These are phyloP conservation scores for Triops cancriformis DNA, from an alignment of 1,140 invertebrate genomes.

Conservation along the genomic window DNA sequence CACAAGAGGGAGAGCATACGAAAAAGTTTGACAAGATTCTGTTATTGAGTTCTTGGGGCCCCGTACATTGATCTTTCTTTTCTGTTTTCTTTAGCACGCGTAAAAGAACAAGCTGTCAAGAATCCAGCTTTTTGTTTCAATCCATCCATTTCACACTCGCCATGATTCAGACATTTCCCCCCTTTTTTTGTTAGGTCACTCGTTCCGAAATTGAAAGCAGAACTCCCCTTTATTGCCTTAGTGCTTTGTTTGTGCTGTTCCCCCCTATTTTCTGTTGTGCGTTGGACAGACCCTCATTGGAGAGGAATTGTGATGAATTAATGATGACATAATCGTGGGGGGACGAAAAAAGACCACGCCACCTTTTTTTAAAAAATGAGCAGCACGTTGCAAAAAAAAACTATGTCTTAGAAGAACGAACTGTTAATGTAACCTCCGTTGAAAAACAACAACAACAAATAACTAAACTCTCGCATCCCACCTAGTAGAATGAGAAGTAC, in stretches of 20 bases:
- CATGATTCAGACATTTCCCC: neutral
- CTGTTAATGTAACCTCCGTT: neutral
- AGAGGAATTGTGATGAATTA: neutral
- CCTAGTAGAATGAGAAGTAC: neutral
- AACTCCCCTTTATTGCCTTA: neutral
- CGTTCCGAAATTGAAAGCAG: neutral
- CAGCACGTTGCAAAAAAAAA: neutral
- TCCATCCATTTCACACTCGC: conserved; percentile 13
- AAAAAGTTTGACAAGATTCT: neutral
- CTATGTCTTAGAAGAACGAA: neutral
- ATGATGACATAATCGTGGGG: neutral
- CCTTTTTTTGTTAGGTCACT: neutral
- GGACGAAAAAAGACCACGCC: neutral
- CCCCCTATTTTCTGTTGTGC: neutral
- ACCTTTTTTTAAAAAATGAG: neutral
- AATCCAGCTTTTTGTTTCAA: neutral
- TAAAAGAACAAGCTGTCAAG: neutral
- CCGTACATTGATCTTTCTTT: neutral
- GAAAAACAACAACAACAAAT: too few species aligned
- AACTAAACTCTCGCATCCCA: neutral
- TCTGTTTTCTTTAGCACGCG: neutral
- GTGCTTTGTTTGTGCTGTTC: neutral
- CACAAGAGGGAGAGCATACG: neutral
- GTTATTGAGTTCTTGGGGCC: neutral
- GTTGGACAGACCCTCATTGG: neutral